Conservation (phyloP, 1,140 invertebrate genomes). For the Galleria mellonella region DNA sequence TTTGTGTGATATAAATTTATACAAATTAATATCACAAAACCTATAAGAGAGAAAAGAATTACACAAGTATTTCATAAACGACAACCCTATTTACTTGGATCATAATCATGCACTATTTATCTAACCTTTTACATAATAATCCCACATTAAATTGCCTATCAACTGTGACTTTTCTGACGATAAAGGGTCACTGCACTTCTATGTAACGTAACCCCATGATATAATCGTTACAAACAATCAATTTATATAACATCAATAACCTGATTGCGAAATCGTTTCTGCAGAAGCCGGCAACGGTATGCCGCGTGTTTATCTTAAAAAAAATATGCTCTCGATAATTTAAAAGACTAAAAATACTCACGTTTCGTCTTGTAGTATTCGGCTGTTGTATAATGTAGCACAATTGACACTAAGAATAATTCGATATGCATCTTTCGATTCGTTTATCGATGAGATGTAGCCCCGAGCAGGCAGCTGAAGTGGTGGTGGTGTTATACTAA, state of each 20-base stretch:
- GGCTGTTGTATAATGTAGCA: constrained; percentile 37
- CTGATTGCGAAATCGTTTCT: constrained; percentile 20
- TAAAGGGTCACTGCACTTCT: too few species aligned
- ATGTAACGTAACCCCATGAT: constrained; percentile 6
- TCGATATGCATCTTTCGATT: constrained; percentile 42
- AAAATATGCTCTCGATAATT: not conserved
- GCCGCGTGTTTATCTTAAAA: constrained; percentile 7
- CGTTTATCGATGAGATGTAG: constrained; percentile 7
- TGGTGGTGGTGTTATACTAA: constrained; percentile 47
- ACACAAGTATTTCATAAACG: too few species aligned
- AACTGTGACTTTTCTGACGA: too few species aligned
- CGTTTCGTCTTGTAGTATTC: constrained; percentile 63
- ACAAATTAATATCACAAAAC: too few species aligned
- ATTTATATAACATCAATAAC: constrained; percentile 23
- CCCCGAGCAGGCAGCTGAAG: constrained; percentile 42
- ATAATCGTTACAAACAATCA: constrained; percentile 13
- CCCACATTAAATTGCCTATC: too few species aligned
- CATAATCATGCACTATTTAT: too few species aligned
- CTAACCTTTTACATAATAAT: too few species aligned
- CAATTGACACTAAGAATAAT: constrained; percentile 51
- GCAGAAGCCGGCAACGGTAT: constrained; percentile 9
- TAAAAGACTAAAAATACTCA: constrained; percentile 37
- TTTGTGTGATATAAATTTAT: too few species aligned
- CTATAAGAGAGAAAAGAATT: too few species aligned
- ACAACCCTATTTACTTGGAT: too few species aligned